Conservation (phyloP, 2,797 vertebrate genomes). For the Intellagama lesueurii region DNA sequence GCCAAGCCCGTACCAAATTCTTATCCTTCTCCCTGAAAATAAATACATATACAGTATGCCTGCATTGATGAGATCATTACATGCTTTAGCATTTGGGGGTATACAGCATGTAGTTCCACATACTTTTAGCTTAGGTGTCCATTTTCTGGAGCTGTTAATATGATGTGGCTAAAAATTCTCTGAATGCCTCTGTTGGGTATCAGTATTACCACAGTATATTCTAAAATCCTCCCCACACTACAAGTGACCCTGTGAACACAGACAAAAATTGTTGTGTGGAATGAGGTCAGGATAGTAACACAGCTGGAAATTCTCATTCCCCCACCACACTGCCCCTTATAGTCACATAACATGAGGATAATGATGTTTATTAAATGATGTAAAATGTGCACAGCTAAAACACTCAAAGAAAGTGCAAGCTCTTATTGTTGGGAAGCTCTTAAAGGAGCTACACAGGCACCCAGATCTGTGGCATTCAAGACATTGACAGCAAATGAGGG, state of each 20-base stretch:
- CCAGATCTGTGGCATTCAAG: background rate
- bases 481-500: background rate
- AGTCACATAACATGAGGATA: background rate
- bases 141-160: background rate
- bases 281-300: too few relatives aligned
- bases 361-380: constrained; percentile 5
- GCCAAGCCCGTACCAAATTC: background rate
- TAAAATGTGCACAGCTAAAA: background rate
- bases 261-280: background rate
- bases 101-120: background rate
- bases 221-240: constrained; percentile 3
- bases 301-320: too few relatives aligned
- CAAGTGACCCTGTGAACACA: background rate
- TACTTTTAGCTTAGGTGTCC: background rate
- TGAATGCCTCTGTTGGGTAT: background rate
- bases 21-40: background rate
- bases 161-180: background rate
- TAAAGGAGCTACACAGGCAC: background rate
- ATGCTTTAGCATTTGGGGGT: background rate
- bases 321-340: too few relatives aligned
- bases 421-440: background rate
- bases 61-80: background rate
- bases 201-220: background rate
- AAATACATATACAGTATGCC: background rate
- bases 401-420: background rate